Percentiles rank a stretch among this genome's conserved stretches.
These are phyloP conservation scores for Hyles vespertilio DNA, from an alignment of 1,140 invertebrate species.

Conservation along the genomic window DNA sequence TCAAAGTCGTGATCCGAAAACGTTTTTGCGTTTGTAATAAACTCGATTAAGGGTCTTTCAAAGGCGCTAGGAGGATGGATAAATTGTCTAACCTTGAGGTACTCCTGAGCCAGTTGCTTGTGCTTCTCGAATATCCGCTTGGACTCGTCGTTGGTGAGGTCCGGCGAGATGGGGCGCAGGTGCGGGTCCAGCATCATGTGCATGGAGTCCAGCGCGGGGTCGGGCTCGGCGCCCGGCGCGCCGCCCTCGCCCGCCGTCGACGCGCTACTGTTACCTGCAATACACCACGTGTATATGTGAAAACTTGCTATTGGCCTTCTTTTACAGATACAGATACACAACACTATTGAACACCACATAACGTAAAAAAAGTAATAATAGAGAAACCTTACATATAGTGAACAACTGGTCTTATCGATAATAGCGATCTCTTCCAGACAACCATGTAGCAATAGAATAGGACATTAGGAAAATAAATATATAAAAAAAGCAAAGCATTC, in stretches of 20 bases:
- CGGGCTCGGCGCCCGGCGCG: slow-evolving; percentile 56
- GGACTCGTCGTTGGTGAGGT: slow-evolving; percentile 85
- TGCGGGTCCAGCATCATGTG: slow-evolving; percentile 86
- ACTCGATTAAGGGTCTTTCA: no score
- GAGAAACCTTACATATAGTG: no score
- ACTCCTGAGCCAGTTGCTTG: slow-evolving; percentile 85
- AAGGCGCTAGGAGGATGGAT: neutral
- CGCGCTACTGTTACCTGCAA: slow-evolving; percentile 68
- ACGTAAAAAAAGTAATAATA: no score
- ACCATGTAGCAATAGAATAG: neutral
- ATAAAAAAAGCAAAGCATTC: no score
- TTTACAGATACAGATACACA: neutral
- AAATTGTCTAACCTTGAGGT: slow-evolving; percentile 77
- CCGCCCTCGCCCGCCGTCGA: slow-evolving; percentile 43
- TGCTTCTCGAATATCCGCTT: slow-evolving; percentile 90
- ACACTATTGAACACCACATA: no score
- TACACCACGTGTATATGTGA: neutral
- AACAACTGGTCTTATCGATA: no score
- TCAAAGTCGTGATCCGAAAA: no score
- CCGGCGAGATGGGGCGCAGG: slow-evolving; percentile 87
- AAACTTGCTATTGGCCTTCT: no score
- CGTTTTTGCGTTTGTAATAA: no score
- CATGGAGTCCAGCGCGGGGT: slow-evolving; percentile 82
- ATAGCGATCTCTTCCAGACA: no score
- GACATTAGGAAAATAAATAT: no score